Conservation (phyloP, 2,797 vertebrate species). For the Gymnodraco acuticeps region DNA sequence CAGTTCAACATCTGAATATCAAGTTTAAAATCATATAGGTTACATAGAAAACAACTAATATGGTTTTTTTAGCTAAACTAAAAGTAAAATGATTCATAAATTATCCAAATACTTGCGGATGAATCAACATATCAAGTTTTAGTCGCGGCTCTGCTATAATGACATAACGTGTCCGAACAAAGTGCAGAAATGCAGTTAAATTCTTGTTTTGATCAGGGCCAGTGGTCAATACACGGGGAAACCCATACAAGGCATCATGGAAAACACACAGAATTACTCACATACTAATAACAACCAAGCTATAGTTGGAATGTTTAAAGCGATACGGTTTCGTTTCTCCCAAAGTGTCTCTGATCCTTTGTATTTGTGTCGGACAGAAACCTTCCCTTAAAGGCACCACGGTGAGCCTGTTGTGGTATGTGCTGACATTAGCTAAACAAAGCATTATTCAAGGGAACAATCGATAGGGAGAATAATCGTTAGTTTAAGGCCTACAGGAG, state of each 20-base stretch:
- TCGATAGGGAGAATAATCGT: not conserved
- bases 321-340: not conserved
- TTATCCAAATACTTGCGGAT: too few species aligned
- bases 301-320: not conserved
- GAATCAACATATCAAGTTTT: too few species aligned
- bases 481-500: not conserved
- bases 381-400: not conserved
- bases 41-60: too few species aligned
- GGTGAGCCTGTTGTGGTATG: not conserved
- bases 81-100: too few species aligned
- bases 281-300: not conserved
- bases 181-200: not conserved
- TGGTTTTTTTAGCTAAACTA: too few species aligned
- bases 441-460: not conserved
- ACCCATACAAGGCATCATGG: not conserved
- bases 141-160: not conserved
- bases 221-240: not conserved
- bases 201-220: not conserved
- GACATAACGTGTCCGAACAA: not conserved
- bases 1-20: too few species aligned
- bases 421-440: not conserved
- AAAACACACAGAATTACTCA: not conserved
- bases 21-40: too few species aligned
- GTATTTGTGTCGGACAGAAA: not conserved
- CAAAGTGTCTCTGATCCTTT: not conserved